A percentile compares a stretch with the other conserved stretches of the same genome.
Conservation (phyloP, 2,888 invertebrate genomes). For the Amblyteles armatorius region DNA sequence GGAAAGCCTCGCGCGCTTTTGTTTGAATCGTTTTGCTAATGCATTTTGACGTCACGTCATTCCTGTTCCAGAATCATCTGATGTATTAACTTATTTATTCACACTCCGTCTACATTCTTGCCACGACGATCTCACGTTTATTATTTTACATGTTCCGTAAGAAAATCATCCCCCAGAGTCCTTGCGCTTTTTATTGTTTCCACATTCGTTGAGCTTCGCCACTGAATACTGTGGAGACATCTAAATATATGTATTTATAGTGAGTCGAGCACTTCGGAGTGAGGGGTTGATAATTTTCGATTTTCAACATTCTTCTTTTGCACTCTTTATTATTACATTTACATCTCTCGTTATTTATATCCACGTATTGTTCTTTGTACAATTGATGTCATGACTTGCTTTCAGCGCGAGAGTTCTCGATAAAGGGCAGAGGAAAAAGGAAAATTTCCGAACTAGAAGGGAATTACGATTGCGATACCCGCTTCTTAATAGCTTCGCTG, state of each 20-base stretch:
- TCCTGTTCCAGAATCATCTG: neutral
- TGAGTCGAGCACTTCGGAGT: constrained; percentile 23
- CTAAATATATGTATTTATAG: constrained; percentile 23
- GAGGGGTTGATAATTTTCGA: neutral
- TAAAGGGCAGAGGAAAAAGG: constrained; percentile 42
- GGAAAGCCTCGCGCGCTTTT: constrained; percentile 40
- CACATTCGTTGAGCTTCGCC: constrained; percentile 50
- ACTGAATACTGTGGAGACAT: constrained; percentile 39
- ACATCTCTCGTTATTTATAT: constrained; percentile 6
- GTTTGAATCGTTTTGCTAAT: neutral
- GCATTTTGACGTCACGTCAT: constrained; percentile 9
- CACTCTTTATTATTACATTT: constrained; percentile 21
- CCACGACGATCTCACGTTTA: neutral
- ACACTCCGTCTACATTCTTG: neutral
- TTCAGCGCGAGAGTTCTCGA: constrained; percentile 35
- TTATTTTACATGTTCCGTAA: constrained; percentile 2
- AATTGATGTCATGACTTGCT: constrained; percentile 8
- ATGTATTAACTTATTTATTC: constrained; percentile 12
- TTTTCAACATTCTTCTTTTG: constrained; percentile 18
- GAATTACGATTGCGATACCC: constrained; percentile 41
- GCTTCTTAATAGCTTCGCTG: constrained; percentile 55
- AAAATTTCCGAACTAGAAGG: constrained; percentile 39
- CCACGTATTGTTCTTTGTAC: neutral
- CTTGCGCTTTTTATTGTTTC: constrained; percentile 23
- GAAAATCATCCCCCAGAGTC: constrained; percentile 5